Percentiles rank a stretch among this genome's conserved stretches.
These are phyloP conservation scores for Glossosoma conforme DNA, from an alignment of 1,140 invertebrate genomes.

Conservation along the genomic window DNA sequence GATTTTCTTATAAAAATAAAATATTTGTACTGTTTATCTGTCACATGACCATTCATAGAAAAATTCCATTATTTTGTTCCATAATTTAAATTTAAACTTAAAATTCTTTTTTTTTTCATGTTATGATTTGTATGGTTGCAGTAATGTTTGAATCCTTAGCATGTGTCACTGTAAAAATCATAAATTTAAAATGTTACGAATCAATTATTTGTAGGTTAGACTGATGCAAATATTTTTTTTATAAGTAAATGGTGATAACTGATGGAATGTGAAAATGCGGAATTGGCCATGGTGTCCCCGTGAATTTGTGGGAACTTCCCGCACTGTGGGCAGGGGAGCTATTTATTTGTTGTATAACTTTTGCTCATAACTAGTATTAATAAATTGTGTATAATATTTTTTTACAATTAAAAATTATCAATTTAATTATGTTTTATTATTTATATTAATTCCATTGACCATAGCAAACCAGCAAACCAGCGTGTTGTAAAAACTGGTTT, in stretches of 20 bases:
- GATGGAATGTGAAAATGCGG: no score
- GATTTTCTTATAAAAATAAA: neutral
- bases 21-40: constrained; percentile 4
- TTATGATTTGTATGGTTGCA: no score
- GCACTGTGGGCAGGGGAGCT: neutral
- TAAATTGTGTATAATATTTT: constrained; percentile 27
- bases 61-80: no score
- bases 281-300: no score
- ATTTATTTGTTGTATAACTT: constrained; percentile 27
- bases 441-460: neutral
- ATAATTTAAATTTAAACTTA: no score
- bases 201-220: neutral
- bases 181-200: neutral
- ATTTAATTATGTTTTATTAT: constrained; percentile 8
- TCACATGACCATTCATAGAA: no score
- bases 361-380: constrained; percentile 25
- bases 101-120: no score
- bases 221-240: neutral
- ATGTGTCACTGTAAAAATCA: neutral
- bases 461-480: no score
- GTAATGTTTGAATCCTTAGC: no score
- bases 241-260: no score
- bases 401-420: constrained; percentile 20
- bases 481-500: no score
- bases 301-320: no score